phyloP scores from a whole-genome alignment of 2,888 invertebrate genomes.

The Drosophila niveifrons region DNA sequence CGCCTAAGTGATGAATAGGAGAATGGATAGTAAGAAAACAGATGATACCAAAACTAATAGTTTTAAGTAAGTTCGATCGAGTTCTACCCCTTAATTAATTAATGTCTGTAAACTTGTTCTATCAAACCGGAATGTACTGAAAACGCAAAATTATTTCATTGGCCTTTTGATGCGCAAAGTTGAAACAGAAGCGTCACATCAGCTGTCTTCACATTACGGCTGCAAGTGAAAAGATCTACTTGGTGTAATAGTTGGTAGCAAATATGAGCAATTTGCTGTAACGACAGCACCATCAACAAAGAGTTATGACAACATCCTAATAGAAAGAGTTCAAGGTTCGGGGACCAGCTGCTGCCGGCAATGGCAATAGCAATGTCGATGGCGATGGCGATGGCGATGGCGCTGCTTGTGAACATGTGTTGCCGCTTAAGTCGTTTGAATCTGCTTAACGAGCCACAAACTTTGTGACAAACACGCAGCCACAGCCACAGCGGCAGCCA shows the following conservation, averaged over 20 bases:
- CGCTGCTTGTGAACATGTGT: conserved; percentile 76
- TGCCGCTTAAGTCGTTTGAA: conserved; percentile 81
- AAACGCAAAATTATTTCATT: not conserved
- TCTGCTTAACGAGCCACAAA: conserved; percentile 82
- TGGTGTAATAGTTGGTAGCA: conserved; percentile 69
- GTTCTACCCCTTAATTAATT: no score
- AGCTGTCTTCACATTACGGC: conserved; percentile 30
- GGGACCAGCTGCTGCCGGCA: conserved; percentile 29
- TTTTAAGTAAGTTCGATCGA: no score
- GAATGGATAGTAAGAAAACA: not conserved
- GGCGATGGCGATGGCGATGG: not conserved
- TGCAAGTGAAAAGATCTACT: conserved; percentile 52
- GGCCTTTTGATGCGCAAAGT: not conserved
- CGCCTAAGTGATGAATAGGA: not conserved
- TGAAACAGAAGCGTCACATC: not conserved
- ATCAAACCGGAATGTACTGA: no score
- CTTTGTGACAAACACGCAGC: conserved; percentile 73
- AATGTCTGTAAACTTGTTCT: no score
- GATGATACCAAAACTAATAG: no score
- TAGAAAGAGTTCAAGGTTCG: conserved; percentile 27
- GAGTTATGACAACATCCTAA: conserved; percentile 45
- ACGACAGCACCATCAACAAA: conserved; percentile 60
- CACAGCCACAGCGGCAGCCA: conserved; percentile 1
- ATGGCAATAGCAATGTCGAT: not conserved
- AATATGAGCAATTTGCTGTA: conserved; percentile 70